These are phyloP conservation scores for Natator depressus DNA, from an alignment of 2,113 vertebrate genomes.

Conservation along the genomic window DNA sequence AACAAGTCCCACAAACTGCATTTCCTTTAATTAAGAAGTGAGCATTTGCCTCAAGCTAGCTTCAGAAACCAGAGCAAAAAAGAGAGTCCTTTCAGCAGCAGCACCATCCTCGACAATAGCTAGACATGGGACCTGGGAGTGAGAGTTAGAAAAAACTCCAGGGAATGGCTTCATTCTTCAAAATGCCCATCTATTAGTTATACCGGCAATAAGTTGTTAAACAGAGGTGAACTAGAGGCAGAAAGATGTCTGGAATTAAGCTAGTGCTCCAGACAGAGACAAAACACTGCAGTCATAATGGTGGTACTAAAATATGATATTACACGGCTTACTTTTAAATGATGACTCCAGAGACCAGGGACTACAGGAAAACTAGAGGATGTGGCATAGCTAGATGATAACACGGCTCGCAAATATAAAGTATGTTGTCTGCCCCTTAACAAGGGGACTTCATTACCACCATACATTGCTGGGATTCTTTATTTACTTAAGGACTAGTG, in stretches of 20 bases:
- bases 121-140: not conserved
- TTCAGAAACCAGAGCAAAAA: not conserved
- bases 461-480: not conserved
- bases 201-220: not conserved
- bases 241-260: not conserved
- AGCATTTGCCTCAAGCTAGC: not conserved
- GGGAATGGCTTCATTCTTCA: not conserved
- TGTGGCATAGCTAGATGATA: fast-evolving
- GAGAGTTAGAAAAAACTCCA: fast-evolving
- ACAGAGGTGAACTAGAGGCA: not conserved
- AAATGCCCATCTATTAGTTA: not conserved
- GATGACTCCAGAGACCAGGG: fast-evolving
- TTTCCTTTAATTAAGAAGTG: slow-evolving; percentile 1
- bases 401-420: not conserved
- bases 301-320: not conserved
- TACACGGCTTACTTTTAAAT: not conserved
- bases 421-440: not conserved
- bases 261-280: not conserved
- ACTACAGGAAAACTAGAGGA: not conserved
- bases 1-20: not conserved
- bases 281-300: not conserved
- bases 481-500: not conserved
- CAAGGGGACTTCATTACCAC: fast-evolving
- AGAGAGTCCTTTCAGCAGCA: not conserved
- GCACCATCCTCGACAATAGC: not conserved